Base-by-base conservation (phyloP, 2,113 vertebrate species). In the Ancistrus triradiatus region DNA sequence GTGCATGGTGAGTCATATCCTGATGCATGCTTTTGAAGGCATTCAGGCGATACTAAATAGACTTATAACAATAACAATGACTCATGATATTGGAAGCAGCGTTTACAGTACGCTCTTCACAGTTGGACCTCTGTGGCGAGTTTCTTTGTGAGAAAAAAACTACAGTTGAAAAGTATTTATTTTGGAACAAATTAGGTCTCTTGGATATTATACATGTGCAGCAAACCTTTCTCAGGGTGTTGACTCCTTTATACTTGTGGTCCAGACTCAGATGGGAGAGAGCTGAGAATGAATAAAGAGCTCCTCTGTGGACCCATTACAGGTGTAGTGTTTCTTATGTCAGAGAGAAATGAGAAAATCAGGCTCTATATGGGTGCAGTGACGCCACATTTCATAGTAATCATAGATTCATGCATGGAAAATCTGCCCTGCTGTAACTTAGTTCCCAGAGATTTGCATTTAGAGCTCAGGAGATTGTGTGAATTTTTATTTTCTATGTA, bases 231-330 rank as follows among this genome's bases (percentile, higher is more conserved):
- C 7, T 28, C 50, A 42, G 24, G 13, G 22, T 22, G 46, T 38
- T 59, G 38, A 21, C 7, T 25, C 22, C 28, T 38, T 21, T 25
- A 15, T 37, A 19, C 31, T 40, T 49, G 24, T 14, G 43, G 22
- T 43, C 42, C 10, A 9, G n/a, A 15, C 13, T 21, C 18, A 42
- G 37, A 22, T n/a, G n/a, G 13, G 18, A 22, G 27, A 6, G 48
- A 31, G 44, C 31, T 62, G 13, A 28, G 18, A 13, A 27, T 24
- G 33, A 25, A 51, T 59, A 31, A 52, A 37, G 51, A 44, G n/a
- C 56, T 28, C 63, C 51, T 49, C 42, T 27, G 49, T 68, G 64
- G 40, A n/a, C 37, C 60, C 18, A 48, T 59, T 60, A 51, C 35
- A 28, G 24, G 13, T 49, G 8, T 44, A 43, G 33, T 21, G 46